Evolutionary conservation across 2,888 invertebrate genomes (phyloP), one percentile per base, ranked within the genome.

Genomic region (Masnerella sp.): DNA sequence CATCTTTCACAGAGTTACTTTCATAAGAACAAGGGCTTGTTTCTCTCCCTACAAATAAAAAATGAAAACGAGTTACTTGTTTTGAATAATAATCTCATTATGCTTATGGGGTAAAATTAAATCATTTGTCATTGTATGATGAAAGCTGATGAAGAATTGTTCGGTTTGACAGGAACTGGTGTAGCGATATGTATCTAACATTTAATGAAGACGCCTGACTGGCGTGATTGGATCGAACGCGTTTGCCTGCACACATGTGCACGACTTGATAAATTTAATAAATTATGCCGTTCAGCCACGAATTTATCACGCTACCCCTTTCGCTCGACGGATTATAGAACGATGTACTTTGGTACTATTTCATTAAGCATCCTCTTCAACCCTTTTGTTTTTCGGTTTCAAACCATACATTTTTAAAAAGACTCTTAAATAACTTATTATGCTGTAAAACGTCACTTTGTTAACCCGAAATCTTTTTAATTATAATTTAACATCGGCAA

Each of bases 221-320:
- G 28, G 68, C 54, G 69, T 65, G 69, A 74, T 70, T 74, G 74
- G 69, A 74, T 74, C 38, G 47, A 65, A 61, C 69, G 32, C 52
- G 56, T 69, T 74, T 64, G 52, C 51, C 58, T 28, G 51, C 67
- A 51, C 67, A 68, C 61, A 64, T 62, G 72, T 72, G 75, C 49
- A 56, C 62, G 77, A 73, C 76, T 81, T 80, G 80, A 82, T 83
- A 78, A 81, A 83, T 81, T 81, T 81, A 80, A 83, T 84, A 84
- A 83, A 84, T 83, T 83, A 84, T 80, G 78, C 78, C 75, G 77
- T 72, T 78, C 78, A 78, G 78, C 78, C 80, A 79, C 77, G 76
- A 80, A 84, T 83, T 82, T 83, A 84, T 83, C 83, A 81, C 81
- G 76, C 78, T 67, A 74, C 77, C 78, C 78, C 75, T 69, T 75